These are phyloP conservation scores for Sapayoa aenigma DNA, from an alignment of 2,113 vertebrate genomes.

Conservation along the genomic window DNA sequence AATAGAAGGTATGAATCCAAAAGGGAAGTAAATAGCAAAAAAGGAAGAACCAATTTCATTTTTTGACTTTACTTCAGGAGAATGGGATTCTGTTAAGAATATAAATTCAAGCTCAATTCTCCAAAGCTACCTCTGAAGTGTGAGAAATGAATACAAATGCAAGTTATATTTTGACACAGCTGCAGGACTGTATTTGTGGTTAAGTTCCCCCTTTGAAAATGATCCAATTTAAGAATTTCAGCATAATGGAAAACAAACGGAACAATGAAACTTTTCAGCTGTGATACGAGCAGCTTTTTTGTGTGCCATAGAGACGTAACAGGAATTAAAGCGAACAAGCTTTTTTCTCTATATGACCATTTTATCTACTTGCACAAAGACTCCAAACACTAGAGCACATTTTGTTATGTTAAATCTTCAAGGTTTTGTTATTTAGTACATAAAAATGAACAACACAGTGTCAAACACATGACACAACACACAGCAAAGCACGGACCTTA, in stretches of 20 bases:
- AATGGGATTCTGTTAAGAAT: background rate
- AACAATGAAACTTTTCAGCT: slow-evolving; percentile 59
- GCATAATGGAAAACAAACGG: slow-evolving; percentile 60
- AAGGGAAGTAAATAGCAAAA: background rate
- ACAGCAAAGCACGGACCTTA: background rate
- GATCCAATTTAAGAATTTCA: slow-evolving; percentile 59
- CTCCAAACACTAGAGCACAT: background rate
- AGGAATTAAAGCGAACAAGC: slow-evolving; percentile 3
- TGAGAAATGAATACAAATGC: slow-evolving; percentile 33
- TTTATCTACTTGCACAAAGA: background rate
- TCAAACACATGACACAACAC: background rate
- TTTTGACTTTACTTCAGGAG: background rate
- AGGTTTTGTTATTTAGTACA: background rate
- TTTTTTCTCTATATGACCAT: background rate
- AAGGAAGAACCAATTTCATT: background rate
- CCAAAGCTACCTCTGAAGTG: background rate
- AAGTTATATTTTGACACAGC: slow-evolving; percentile 34
- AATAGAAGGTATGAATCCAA: background rate
- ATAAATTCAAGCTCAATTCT: background rate
- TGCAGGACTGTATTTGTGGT: slow-evolving; percentile 22
- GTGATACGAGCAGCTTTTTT: background rate
- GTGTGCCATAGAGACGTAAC: background rate
- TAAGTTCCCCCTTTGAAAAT: slow-evolving; percentile 58
- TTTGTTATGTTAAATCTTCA: background rate
- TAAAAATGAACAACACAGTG: background rate